phyloP scores from a whole-genome alignment of 2,888 invertebrate species.

The Eupithecia subumbrata region DNA sequence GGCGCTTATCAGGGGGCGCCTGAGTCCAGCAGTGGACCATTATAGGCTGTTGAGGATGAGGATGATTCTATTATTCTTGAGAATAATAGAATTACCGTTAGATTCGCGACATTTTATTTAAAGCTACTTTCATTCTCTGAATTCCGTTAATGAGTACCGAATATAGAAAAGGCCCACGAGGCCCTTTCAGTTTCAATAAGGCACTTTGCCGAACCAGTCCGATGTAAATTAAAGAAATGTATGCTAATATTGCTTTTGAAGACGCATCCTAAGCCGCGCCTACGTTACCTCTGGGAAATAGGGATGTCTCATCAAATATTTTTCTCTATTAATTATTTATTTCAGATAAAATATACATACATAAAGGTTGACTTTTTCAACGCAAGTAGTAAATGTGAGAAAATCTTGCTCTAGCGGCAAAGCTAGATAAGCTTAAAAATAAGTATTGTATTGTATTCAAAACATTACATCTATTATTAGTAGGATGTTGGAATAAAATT shows the following conservation, averaged over 20 bases:
- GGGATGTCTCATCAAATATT: background rate
- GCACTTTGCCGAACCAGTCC: conserved; percentile 11
- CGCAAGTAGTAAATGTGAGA: background rate
- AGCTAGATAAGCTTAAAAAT: background rate
- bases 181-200: conserved; percentile 5
- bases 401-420: background rate
- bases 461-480: background rate
- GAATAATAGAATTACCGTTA: background rate
- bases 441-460: background rate
- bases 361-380: background rate
- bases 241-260: conserved; percentile 21
- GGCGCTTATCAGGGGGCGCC: too few relatives aligned
- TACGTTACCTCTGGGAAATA: background rate
- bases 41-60: too few relatives aligned
- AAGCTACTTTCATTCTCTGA: background rate
- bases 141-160: background rate
- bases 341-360: background rate
- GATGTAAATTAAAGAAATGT: conserved; percentile 17
- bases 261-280: conserved; percentile 7
- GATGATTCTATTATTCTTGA: too few relatives aligned
- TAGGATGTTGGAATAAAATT: background rate
- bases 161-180: conserved; percentile 4
- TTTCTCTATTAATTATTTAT: background rate
- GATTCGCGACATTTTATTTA: background rate
- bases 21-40: too few relatives aligned